Conservation (phyloP, 2,797 vertebrate species). For the Peromyscus melanophrys region DNA sequence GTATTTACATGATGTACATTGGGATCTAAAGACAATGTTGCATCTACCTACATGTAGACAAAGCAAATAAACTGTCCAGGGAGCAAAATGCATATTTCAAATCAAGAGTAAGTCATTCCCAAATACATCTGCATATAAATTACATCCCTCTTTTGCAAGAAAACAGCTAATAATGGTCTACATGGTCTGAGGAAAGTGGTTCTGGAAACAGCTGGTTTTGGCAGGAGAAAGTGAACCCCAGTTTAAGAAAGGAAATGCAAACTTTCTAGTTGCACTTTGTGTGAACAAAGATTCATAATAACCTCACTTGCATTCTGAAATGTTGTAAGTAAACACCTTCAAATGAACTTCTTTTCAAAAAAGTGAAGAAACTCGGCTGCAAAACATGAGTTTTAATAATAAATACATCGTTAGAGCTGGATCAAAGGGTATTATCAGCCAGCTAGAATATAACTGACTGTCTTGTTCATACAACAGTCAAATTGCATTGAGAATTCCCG, state of each 20-base stretch:
- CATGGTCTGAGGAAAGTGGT: neutral
- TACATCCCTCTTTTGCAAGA: neutral
- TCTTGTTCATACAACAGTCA: neutral
- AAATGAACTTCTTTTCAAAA: neutral
- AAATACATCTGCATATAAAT: constrained; percentile 31
- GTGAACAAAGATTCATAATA: neutral
- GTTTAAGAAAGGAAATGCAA: neutral
- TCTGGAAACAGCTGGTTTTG: neutral
- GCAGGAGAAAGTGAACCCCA: neutral
- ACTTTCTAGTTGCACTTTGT: neutral
- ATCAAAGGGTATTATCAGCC: neutral
- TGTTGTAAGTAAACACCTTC: neutral
- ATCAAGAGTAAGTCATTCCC: constrained; percentile 18
- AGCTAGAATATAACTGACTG: neutral
- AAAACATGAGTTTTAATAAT: constrained; percentile 35
- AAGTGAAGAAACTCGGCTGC: neutral
- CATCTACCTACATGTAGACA: neutral
- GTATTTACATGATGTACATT: neutral
- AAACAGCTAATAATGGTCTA: neutral
- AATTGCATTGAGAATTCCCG: neutral
- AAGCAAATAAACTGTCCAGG: neutral
- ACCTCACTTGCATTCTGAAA: constrained; percentile 7
- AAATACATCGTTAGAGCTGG: neutral
- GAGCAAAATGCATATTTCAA: neutral
- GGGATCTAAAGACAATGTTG: neutral